Evolutionary conservation across 2,888 invertebrate genomes (phyloP).

Genomic region (Mesorhabditis spiculigera): DNA sequence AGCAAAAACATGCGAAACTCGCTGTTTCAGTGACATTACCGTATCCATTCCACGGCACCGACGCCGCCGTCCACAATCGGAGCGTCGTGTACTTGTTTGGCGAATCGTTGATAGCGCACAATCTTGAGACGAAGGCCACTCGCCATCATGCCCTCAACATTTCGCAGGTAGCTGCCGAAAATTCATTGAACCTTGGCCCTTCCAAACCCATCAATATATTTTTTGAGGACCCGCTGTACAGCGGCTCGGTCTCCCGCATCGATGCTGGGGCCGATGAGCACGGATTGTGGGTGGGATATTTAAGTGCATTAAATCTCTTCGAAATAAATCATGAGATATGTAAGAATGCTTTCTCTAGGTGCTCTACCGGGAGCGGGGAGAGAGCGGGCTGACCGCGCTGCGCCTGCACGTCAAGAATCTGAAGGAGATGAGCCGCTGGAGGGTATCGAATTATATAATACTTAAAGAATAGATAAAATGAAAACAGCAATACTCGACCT

Average conservation of each 20-base stretch:
- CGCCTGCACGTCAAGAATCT: background rate
- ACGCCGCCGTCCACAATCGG: constrained; percentile 5
- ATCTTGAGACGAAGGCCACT: constrained; percentile 4
- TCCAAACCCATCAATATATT: no score
- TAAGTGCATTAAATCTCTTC: no score
- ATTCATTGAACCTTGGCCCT: no score
- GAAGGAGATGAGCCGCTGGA: background rate
- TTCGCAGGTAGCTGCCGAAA: background rate
- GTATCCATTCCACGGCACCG: constrained; percentile 6
- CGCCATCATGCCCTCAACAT: background rate
- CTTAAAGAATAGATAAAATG: no score
- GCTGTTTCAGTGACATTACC: background rate
- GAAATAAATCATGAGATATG: no score
- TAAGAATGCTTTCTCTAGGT: background rate
- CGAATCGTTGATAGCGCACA: background rate
- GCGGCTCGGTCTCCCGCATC: constrained; percentile 66
- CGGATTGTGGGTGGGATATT: constrained; percentile 78
- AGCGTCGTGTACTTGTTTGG: background rate
- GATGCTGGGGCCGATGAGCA: constrained; percentile 93
- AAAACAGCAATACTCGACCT: no score
- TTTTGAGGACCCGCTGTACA: constrained; percentile 27
- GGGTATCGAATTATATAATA: background rate
- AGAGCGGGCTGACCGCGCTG: background rate
- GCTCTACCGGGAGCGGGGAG: background rate
- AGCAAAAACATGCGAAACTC: background rate